Evolutionary conservation across 2,113 vertebrate species (phyloP), one percentile per base, ranked within the genome.

Genomic region (Prinia subflava): DNA sequence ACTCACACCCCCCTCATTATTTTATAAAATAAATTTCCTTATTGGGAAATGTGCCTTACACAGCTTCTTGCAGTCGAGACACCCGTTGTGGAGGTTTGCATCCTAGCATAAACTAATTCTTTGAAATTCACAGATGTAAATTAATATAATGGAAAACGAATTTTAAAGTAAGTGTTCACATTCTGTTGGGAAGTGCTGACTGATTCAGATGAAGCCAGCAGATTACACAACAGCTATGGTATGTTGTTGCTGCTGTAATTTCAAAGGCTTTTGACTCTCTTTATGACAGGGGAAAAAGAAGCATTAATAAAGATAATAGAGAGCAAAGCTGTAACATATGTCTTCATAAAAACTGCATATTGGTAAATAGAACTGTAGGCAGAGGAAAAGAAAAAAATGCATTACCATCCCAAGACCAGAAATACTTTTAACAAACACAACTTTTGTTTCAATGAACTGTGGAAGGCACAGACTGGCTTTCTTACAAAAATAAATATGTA

Each of bases 181-280:
- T 97, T 97, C 92, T 95, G 67, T 74, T 88, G 60, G 59, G 94
- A 95, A 94, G 89, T 97, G 95, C 94, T 98, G 95, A 97, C 96
- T 95, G 97, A 95, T 90, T 95, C 94, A 96, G 84, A 96, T 93
- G 96, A 97, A 97, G 89, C 80, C 46, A 96, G 71, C 41, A 86
- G 83, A 97, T 98, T 97, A 97, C 96, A 91, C 83, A 95, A 96
- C 57, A 67, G 82, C 87, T 93, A 69, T 93, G 97, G 98, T 94
- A 98, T 97, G 97, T 71, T 91, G 77, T 65, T 97, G 87, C 89
- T 92, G 94, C 75, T 94, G 69, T 93, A 93, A 95, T 94, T 97
- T 95, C 83, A 75, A 94, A 93, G 83, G 64, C 73, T 92, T 95
- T 92, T 81, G 71, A 84, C 60, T 85, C 94, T 59, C 71, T 84